phyloP scores from a whole-genome alignment of 2,888 invertebrate species.

The Thalpophila matura region DNA sequence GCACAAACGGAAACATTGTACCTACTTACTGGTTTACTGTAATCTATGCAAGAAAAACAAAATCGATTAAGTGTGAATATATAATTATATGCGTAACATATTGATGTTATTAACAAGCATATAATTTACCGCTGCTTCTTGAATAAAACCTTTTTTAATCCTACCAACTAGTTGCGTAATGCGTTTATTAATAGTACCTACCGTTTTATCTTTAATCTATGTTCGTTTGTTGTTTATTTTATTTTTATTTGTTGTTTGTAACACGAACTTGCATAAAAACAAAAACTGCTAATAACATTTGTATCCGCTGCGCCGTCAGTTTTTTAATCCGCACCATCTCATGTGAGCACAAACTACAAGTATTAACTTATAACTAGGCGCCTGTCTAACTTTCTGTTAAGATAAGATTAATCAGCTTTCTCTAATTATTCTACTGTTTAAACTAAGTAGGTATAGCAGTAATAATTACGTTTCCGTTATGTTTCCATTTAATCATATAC shows the following conservation, averaged over 20 bases:
- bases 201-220: constrained; percentile 5
- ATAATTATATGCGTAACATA: constrained; percentile 40
- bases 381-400: background rate
- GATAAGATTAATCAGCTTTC: too few relatives aligned
- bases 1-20: background rate
- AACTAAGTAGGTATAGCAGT: too few relatives aligned
- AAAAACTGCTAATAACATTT: too few relatives aligned
- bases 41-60: constrained; percentile 12
- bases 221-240: background rate
- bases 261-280: background rate
- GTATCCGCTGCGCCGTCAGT: background rate
- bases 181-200: background rate
- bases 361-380: constrained; percentile 22
- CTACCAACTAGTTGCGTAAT: background rate
- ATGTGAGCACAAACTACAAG: background rate
- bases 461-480: too few relatives aligned
- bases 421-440: too few relatives aligned
- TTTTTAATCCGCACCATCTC: background rate
- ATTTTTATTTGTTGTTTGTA: too few relatives aligned
- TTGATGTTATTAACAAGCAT: constrained; percentile 30
- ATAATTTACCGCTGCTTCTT: constrained; percentile 35
- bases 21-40: constrained; percentile 27
- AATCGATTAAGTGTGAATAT: constrained; percentile 43
- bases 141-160: constrained; percentile 8
- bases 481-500: too few relatives aligned